Base-by-base conservation (phyloP, 2,113 vertebrate species). In the Rhabdomys dilectus region DNA sequence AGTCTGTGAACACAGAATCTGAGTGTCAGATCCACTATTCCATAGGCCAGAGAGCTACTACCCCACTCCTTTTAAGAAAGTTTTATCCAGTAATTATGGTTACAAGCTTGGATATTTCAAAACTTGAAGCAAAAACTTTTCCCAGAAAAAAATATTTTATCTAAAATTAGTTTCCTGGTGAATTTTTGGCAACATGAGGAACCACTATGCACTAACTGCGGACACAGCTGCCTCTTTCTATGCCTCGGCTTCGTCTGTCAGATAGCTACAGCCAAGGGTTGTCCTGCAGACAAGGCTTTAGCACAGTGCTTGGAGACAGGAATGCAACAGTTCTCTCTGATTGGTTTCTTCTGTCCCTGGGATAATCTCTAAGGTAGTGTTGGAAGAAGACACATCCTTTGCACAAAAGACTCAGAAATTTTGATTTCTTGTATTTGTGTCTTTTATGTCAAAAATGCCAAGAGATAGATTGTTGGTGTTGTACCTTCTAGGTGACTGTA, bases 351-450 rank as follows among this genome's bases (percentile, higher is more conserved):
- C 51, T 66, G 53, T 81, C n/a, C 19, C 24, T 42, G 31, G 73
- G 76, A 78, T 85, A 45, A 93, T 51, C 39, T 45, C 73, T 94
- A 53, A 91, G 51, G 80, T n/a, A 90, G 82, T 56, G 85, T 12
- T 34, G 7, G 34, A 39, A 73, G 64, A 75, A 81, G 58, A 93
- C 19, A 90, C 15, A 24, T 42, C 89, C 53, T 62, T 89, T 77
- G 73, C 48, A 75, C 82, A 93, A 90, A 94, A 94, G 75, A 78
- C 15, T 64, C 62, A 90, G 66, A 77, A 94, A 90, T 62, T 82
- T 60, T 76, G 64, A 75, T 75, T 87, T 94, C 76, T 92, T 72
- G 66, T 68, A 85, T n/a, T 24, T 93, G 78, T 90, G 70, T 45
- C 36, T 51, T 81, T 72, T 91, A 60, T 75, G 34, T 34, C 60